phyloP scores from a whole-genome alignment of 2,797 vertebrate genomes.

The Sebastes oblongus region DNA sequence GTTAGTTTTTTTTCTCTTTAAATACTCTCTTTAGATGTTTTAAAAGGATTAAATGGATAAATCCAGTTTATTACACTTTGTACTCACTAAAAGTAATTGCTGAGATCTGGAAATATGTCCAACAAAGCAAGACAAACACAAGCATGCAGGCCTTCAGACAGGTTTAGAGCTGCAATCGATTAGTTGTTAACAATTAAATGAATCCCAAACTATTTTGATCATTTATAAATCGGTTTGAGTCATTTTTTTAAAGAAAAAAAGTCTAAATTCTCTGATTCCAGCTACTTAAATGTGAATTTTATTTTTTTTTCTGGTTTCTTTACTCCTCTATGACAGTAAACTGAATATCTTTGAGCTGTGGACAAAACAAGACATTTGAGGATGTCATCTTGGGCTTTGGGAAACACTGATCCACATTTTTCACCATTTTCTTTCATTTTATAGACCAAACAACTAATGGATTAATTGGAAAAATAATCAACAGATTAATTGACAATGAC shows the following conservation, averaged over 20 bases:
- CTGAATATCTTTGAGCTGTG: rapidly evolving
- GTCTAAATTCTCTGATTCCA: too few relatives aligned
- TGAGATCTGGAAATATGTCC: neutral
- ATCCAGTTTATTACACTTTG: neutral
- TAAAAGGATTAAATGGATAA: neutral
- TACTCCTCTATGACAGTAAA: too few relatives aligned
- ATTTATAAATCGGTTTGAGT: too few relatives aligned
- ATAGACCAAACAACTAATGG: too few relatives aligned
- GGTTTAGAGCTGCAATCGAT: neutral
- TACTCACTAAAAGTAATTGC: neutral
- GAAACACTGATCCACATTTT: neutral
- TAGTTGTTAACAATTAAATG: neutral
- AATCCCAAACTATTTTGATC: too few relatives aligned
- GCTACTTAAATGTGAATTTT: too few relatives aligned
- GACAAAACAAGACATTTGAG: neutral
- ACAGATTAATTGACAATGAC: neutral
- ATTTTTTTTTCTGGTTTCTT: too few relatives aligned
- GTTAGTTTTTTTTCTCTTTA: neutral
- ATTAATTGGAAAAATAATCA: neutral
- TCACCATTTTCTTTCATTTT: too few relatives aligned
- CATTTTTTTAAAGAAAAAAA: too few relatives aligned
- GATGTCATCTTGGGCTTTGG: neutral
- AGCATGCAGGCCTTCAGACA: neutral
- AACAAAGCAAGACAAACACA: neutral
- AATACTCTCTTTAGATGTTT: neutral